Base-by-base conservation (phyloP, 2,797 vertebrate species). In the Hypotaenidia philippensis region DNA sequence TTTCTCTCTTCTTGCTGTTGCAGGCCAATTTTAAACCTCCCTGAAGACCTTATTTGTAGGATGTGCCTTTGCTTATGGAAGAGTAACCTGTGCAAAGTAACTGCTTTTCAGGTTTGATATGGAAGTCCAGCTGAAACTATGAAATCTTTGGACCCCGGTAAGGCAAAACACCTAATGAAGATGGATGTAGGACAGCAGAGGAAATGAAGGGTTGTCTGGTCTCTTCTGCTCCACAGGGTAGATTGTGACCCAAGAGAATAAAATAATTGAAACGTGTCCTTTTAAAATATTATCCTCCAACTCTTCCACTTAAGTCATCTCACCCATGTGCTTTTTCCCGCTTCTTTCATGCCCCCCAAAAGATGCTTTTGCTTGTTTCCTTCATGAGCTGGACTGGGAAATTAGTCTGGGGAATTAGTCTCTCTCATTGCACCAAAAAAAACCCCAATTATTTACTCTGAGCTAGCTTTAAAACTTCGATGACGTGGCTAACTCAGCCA, bases 81-180 rank as follows among this genome's bases (percentile, higher is more conserved):
- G 86, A 93, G 63, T 27, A 94, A 84, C 81, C 63, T 9, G 53
- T 95, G 94, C 78, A 94, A 92, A 94, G 88, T 94, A 92, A 92
- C 80, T 49, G 56, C 9, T 92, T 79, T 93, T 84, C 49, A 77
- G 34, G 34, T 88, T 88, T 74, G 32, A 90, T 93, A 52, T 60
- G 64, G 11, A 22, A 82, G 59, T 36, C 77, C 85, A 92, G 83
- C 66, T 96, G 94, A 92, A 95, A 96, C 86, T 94, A 91, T 81
- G 69, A 70, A 55, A 55, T 90, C 71, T 83, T 82, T 72, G 38
- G 80, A 70, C 52, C 29, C 55, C 26, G 15, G 44, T 34, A 76
- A 49, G 56, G 79, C 59, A 84, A 90, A 93, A 79, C 9, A 56
- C 64, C 79, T 87, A 63, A 95, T 65, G 80, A 94, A 86, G 87